Conservation (phyloP, 2,113 vertebrate species). For the Caracal caracal region DNA sequence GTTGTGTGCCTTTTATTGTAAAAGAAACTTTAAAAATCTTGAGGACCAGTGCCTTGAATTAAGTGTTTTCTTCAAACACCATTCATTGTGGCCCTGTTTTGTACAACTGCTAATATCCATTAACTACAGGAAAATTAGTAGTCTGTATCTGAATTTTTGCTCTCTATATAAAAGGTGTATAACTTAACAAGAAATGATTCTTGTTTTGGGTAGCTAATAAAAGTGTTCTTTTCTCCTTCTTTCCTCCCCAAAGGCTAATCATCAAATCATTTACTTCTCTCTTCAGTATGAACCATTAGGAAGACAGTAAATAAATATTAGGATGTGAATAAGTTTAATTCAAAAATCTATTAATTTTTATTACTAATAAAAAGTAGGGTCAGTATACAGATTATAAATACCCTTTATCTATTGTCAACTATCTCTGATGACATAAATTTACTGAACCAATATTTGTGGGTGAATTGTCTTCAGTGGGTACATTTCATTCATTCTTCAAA, state of each 20-base stretch:
- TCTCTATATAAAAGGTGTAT: neutral
- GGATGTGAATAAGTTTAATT: neutral
- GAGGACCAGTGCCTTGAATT: neutral
- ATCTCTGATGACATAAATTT: neutral
- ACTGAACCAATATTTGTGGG: neutral
- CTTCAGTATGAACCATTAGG: neutral
- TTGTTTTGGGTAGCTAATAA: neutral
- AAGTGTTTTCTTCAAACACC: neutral
- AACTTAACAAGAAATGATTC: neutral
- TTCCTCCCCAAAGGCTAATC: neutral
- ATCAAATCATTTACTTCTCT: neutral
- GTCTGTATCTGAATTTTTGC: neutral
- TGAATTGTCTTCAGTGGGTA: neutral
- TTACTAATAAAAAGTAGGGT: neutral
- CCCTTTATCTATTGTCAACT: neutral
- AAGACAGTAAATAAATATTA: conserved; percentile 20
- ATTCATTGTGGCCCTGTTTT: neutral
- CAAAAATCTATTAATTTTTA: neutral
- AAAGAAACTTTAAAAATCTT: neutral
- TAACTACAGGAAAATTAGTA: neutral
- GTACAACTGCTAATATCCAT: neutral
- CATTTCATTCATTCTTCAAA: neutral
- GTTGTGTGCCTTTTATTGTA: neutral
- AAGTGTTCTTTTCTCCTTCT: neutral
- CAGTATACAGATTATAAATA: neutral